Base-by-base conservation (phyloP, 1,140 invertebrate genomes). In the Cotesia chilonis region DNA sequence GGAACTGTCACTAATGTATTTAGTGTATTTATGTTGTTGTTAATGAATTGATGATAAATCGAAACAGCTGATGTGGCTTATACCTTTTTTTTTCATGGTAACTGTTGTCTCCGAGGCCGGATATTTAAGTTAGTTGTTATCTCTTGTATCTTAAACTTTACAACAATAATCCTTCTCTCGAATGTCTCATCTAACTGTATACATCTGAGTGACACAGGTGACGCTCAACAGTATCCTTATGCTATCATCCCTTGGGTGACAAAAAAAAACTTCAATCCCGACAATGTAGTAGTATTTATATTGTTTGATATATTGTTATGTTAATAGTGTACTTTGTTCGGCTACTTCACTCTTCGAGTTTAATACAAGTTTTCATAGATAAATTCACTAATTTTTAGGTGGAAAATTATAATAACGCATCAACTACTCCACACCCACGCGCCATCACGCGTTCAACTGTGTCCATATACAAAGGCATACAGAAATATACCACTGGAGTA, bases 111-210 rank as follows among this genome's bases (percentile, higher is more conserved):
- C 41, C 41, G 41, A 47, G 41, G 41, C 41, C 41, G 41, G 41
- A 47, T 47, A 47, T 47, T 47, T 47, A 47, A 47, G 10, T 47
- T 47, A 47, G 28, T 47, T 10, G 41, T 47, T 47, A 67, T 10
- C 5, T 47, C 2, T 10, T 47, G 6, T 47, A 7, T 9, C 10
- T 9, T 47, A 47, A 47, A 47, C 41, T 47, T 10, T 28, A 28
- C 28, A 28, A 28, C 28, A 28, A 28, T 28, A 28, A 28, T 28
- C 28, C 28, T 28, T 28, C 28, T 38, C 35, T 64, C 41, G 37
- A 68, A 64, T 60, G 54, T 67, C 60, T 71, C 70, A n/a, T 66
- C 70, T 71, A 67, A 72, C 64, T 72, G 70, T 72, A 67, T 72
- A 72, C 38, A 72, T 67, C 63, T 67, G 54, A 60, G 61, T 72